phyloP scores from a whole-genome alignment of 1,140 invertebrate species.

The Pogonomyrmex barbatus region DNA sequence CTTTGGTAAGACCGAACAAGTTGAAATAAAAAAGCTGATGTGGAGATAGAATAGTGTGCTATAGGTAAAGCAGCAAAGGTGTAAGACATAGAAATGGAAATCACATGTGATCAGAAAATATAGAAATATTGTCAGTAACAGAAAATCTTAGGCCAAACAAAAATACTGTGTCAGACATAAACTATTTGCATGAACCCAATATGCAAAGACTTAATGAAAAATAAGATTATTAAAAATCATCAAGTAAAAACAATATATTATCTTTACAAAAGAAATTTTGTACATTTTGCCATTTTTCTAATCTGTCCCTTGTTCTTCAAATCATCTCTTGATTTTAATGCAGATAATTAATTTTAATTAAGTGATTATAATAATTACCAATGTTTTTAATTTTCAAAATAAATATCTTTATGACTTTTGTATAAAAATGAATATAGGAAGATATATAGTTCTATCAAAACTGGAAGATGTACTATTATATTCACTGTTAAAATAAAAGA shows the following conservation, averaged over 20 bases:
- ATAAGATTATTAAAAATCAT: background rate
- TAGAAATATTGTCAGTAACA: conserved; percentile 59
- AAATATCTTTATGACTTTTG: background rate
- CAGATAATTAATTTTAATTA: background rate
- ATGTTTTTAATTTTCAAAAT: background rate
- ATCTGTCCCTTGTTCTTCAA: background rate
- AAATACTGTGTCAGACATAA: background rate
- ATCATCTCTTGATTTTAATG: background rate
- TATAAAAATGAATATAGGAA: background rate
- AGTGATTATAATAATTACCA: background rate
- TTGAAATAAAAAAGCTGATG: conserved; percentile 35
- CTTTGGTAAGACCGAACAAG: background rate
- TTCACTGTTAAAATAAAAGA: background rate
- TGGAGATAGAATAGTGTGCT: background rate
- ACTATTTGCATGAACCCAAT: background rate
- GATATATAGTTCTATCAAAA: background rate
- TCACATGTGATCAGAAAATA: conserved; percentile 53
- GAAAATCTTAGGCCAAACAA: conserved; percentile 36
- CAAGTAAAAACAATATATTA: conserved; percentile 2
- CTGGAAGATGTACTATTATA: background rate
- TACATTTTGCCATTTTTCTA: background rate
- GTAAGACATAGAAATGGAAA: conserved; percentile 6
- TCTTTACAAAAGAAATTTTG: background rate
- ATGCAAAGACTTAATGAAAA: background rate
- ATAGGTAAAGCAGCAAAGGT: background rate